Percentiles rank a stretch among this genome's conserved stretches.
Conservation (phyloP, 2,797 vertebrate genomes). For the Zenarchopterus dispar region DNA sequence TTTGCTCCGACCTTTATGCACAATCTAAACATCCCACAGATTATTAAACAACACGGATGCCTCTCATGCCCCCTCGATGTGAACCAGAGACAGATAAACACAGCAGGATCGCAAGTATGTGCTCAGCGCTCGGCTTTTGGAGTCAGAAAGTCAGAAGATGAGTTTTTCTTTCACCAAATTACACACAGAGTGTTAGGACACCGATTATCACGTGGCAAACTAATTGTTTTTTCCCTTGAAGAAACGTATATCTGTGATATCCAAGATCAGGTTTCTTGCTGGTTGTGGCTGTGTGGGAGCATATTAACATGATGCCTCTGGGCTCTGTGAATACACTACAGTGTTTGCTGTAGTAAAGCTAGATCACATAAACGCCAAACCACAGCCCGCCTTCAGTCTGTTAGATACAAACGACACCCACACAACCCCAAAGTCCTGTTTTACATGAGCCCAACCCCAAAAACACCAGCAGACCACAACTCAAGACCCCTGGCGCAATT, state of each 20-base stretch:
- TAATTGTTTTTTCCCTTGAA: slow-evolving; percentile 26
- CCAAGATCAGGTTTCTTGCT: slow-evolving; percentile 41
- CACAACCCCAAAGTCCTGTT: slow-evolving; percentile 56
- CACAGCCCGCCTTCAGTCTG: slow-evolving; percentile 41
- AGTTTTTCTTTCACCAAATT: slow-evolving; percentile 9
- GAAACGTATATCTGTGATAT: slow-evolving; percentile 22
- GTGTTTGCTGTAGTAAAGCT: slow-evolving; percentile 43
- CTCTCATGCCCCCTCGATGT: slow-evolving; percentile 43
- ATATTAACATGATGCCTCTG: slow-evolving; percentile 56
- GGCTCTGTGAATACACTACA: slow-evolving; percentile 40
- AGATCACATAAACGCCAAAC: slow-evolving; percentile 49
- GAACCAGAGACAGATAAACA: slow-evolving; percentile 59
- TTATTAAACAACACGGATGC: slow-evolving; percentile 72
- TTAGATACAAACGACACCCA: slow-evolving; percentile 58
- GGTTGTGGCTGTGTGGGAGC: slow-evolving; percentile 43
- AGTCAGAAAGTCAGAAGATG: not conserved
- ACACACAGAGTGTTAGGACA: slow-evolving; percentile 21
- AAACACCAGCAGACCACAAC: not conserved
- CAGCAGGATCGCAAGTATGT: slow-evolving; percentile 49
- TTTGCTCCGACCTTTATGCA: slow-evolving; percentile 69
- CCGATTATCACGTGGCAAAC: slow-evolving; percentile 19
- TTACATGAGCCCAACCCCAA: slow-evolving; percentile 30
- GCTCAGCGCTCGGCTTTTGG: slow-evolving; percentile 12
- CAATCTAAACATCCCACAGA: slow-evolving; percentile 78
- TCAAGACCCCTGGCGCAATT: not conserved